These are phyloP conservation scores for Gymnoscopelus braueri DNA, from an alignment of 2,797 vertebrate genomes.

Conservation along the genomic window DNA sequence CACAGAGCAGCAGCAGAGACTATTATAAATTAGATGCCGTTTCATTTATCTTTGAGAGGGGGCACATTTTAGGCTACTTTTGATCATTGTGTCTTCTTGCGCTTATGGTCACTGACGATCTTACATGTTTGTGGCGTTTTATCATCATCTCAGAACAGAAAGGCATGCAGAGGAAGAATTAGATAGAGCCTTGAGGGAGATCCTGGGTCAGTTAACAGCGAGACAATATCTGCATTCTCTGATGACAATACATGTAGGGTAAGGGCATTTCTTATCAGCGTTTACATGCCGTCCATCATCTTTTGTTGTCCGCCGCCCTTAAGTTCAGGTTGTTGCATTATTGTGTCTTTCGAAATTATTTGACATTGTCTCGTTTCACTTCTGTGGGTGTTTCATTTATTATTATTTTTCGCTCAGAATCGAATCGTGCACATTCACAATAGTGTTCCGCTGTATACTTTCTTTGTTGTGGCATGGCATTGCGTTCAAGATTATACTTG, in stretches of 20 bases:
- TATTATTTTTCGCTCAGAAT: conserved; percentile 6
- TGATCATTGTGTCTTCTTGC: conserved; percentile 68
- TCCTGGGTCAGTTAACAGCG: conserved; percentile 93
- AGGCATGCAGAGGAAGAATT: conserved; percentile 94
- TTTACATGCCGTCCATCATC: conserved; percentile 71
- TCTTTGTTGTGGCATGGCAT: conserved; percentile 37
- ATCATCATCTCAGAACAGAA: conserved; percentile 84
- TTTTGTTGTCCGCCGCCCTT: conserved; percentile 42
- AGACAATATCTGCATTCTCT: conserved; percentile 95
- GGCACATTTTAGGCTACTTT: conserved; percentile 74
- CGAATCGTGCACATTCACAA: conserved; percentile 16
- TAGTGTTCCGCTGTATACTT: conserved; percentile 20
- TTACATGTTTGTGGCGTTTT: conserved; percentile 82
- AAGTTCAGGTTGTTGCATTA: conserved; percentile 62
- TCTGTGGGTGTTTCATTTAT: background rate
- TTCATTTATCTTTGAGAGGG: background rate
- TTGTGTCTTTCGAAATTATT: conserved; percentile 42
- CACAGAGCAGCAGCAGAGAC: conserved; percentile 8
- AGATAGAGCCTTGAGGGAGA: conserved; percentile 95
- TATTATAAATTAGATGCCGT: conserved; percentile 3
- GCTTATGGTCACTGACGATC: conserved; percentile 74
- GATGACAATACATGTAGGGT: conserved; percentile 94
- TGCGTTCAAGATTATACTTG: conserved; percentile 27
- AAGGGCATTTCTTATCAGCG: conserved; percentile 85
- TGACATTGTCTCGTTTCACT: conserved; percentile 32